phyloP scores from a whole-genome alignment of 2,797 vertebrate genomes.

The Rousettus madagascariensis region DNA sequence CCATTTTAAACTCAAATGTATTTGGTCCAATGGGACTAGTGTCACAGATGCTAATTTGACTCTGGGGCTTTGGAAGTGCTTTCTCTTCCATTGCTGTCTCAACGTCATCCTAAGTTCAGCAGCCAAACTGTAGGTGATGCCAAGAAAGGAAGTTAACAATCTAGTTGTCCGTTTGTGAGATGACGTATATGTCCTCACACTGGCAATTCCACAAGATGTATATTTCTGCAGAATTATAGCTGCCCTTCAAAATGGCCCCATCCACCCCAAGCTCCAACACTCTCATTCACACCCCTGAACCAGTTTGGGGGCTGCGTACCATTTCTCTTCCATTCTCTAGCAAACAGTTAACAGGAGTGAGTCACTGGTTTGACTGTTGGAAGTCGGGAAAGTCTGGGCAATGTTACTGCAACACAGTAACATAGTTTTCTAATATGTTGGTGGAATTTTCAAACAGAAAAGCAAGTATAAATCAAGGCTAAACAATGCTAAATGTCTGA shows the following conservation, averaged over 20 bases:
- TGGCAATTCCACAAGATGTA: not conserved
- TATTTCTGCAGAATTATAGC: not conserved
- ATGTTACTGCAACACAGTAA: not conserved
- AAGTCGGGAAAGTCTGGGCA: not conserved
- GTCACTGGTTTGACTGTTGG: not conserved
- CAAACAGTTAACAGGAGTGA: not conserved
- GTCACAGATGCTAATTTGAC: not conserved
- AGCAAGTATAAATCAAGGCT: not conserved
- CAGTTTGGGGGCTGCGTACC: not conserved
- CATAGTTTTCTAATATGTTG: not conserved
- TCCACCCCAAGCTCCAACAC: fast-evolving
- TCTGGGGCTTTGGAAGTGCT: not conserved
- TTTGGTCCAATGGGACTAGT: not conserved
- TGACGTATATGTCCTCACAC: not conserved
- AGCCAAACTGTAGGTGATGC: not conserved
- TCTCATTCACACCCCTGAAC: not conserved
- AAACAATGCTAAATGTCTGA: not conserved
- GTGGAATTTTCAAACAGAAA: not conserved
- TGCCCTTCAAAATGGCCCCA: not conserved
- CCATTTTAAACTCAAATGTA: not conserved
- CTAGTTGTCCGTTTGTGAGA: not conserved
- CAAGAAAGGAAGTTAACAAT: not conserved
- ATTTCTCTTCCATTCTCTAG: not conserved
- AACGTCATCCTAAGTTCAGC: not conserved
- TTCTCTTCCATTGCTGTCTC: not conserved